Evolutionary conservation across 1,140 invertebrate genomes (phyloP).

Genomic region (Drosophila bocki): DNA sequence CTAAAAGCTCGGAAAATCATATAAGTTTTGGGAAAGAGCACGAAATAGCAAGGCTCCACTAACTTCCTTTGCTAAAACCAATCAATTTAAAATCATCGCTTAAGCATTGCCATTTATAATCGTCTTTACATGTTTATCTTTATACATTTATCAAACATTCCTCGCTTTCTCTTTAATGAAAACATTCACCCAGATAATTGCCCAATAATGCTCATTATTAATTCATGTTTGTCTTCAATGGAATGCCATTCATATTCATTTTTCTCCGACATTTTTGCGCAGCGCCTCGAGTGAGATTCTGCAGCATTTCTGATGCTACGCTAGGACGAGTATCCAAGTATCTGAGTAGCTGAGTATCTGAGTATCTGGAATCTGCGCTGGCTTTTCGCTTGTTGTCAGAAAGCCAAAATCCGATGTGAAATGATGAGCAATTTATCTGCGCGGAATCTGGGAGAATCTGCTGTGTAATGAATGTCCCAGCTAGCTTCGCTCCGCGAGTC

Average conservation of each 20-base stretch:
- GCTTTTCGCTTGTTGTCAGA: constrained; percentile 39
- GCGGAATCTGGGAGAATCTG: constrained; percentile 74
- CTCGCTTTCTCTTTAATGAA: not conserved
- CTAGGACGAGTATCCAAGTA: not conserved
- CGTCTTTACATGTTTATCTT: not conserved
- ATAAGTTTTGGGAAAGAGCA: no score
- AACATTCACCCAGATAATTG: constrained; percentile 13
- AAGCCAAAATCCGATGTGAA: constrained; percentile 70
- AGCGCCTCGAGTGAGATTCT: constrained; percentile 14
- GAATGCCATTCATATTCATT: constrained; percentile 51
- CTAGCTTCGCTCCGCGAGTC: constrained; percentile 23
- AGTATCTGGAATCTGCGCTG: constrained; percentile 25
- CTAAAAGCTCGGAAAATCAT: not conserved
- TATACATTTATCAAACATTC: not conserved
- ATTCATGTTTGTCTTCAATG: constrained; percentile 28
- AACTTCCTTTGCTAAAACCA: no score
- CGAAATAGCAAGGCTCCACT: no score
- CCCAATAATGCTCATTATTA: constrained; percentile 25
- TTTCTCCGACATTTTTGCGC: constrained; percentile 5
- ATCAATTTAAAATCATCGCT: not conserved
- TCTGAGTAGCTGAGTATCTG: not conserved
- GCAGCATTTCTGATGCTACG: constrained; percentile 17
- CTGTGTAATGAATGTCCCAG: constrained; percentile 76
- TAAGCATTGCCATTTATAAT: not conserved
- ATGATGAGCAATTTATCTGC: constrained; percentile 82